These are phyloP conservation scores for Troides helena DNA, from an alignment of 2,888 invertebrate genomes.

Conservation along the genomic window DNA sequence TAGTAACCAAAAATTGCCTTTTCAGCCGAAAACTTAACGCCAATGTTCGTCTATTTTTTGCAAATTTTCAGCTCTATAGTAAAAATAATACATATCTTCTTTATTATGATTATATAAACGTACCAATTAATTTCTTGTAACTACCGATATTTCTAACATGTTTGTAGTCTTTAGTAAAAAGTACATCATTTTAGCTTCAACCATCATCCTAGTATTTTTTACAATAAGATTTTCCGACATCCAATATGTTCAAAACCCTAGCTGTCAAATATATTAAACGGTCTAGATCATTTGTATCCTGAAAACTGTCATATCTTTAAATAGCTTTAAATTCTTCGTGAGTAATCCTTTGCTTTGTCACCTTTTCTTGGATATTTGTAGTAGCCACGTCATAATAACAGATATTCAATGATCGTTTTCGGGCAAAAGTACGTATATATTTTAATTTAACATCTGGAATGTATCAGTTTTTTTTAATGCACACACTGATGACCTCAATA, in stretches of 20 bases:
- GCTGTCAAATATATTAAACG: neutral
- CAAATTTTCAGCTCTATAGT: no score
- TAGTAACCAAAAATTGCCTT: no score
- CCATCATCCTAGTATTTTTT: neutral
- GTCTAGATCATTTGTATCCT: neutral
- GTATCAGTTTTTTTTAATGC: slow-evolving; percentile 43
- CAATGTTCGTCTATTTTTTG: no score
- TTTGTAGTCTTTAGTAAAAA: no score
- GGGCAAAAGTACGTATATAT: slow-evolving; percentile 30
- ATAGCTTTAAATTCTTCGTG: neutral
- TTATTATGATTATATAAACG: no score
- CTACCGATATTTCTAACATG: no score
- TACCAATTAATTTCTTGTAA: no score
- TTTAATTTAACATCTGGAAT: slow-evolving; percentile 41
- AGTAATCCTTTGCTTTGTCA: neutral
- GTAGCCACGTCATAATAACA: no score
- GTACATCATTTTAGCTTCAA: no score
- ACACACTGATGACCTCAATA: slow-evolving; percentile 50
- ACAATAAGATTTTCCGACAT: neutral
- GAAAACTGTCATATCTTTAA: neutral
- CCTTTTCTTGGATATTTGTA: no score
- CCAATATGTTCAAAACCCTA: neutral
- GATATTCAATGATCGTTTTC: neutral
- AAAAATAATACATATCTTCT: no score
- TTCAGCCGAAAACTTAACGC: no score